These are phyloP conservation scores for Hirundo rustica DNA, from an alignment of 2,797 vertebrate genomes.

Conservation along the genomic window DNA sequence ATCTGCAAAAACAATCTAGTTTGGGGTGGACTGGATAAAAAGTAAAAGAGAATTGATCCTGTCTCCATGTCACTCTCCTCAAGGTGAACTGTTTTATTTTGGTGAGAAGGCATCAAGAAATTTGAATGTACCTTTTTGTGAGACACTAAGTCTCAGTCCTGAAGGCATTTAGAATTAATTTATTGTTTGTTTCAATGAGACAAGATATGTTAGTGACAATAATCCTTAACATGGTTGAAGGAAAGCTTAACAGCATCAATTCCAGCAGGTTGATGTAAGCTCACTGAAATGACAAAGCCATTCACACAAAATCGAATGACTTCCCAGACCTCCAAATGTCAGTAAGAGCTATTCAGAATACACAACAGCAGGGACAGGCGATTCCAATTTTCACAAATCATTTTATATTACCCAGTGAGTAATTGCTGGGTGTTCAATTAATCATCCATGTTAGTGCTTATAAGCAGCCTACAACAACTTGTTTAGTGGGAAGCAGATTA, in stretches of 20 bases:
- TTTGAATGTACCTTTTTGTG: background rate
- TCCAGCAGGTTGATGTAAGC: conserved; percentile 9
- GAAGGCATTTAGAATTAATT: conserved; percentile 27
- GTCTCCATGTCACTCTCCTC: background rate
- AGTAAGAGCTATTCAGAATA: background rate
- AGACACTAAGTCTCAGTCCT: background rate
- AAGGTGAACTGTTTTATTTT: conserved; percentile 27
- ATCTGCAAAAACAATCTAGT: background rate
- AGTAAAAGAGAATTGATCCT: background rate
- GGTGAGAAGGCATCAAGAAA: background rate
- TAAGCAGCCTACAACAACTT: background rate
- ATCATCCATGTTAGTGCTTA: background rate
- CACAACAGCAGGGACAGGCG: background rate
- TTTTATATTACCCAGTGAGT: background rate
- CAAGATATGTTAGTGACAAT: conserved; percentile 12
- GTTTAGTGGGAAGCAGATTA: background rate
- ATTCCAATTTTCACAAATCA: background rate
- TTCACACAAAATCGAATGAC: conserved; percentile 21
- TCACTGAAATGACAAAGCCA: conserved; percentile 30
- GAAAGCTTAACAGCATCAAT: conserved; percentile 44
- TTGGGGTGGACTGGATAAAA: background rate
- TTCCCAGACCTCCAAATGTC: conserved; percentile 11
- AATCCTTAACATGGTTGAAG: background rate
- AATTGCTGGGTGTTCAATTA: background rate
- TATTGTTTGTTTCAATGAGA: conserved; percentile 32